Evolutionary conservation across 1,140 invertebrate species (phyloP).

Genomic region (Coenobita brevimanus): DNA sequence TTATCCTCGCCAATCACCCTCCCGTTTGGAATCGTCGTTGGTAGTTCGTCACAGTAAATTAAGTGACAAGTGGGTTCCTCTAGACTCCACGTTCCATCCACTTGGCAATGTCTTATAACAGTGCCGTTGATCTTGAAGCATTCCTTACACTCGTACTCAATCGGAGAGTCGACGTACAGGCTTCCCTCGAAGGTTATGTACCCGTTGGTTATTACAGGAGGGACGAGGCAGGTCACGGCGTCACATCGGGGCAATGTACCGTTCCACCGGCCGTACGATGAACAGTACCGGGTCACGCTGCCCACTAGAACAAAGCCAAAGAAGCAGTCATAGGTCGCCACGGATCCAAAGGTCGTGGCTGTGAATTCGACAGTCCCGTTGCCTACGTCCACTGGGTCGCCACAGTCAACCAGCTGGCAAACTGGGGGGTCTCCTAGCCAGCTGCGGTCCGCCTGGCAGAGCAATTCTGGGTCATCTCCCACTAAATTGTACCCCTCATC

Average conservation of each 20-base stretch:
- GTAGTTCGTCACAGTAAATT: conserved; percentile 58
- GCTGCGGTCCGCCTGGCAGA: conserved; percentile 70
- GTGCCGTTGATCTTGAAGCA: conserved; percentile 73
- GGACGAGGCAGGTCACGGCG: conserved; percentile 70
- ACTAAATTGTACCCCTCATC: conserved; percentile 71
- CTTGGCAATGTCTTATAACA: conserved; percentile 71
- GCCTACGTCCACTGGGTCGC: conserved; percentile 62
- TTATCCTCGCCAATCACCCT: conserved; percentile 64
- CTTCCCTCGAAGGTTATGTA: conserved; percentile 67
- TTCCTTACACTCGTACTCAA: conserved; percentile 72
- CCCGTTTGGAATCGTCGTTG: conserved; percentile 58
- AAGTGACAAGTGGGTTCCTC: conserved; percentile 64
- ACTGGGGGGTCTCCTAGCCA: conserved; percentile 69
- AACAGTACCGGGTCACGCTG: conserved; percentile 50
- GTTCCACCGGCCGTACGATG: conserved; percentile 68
- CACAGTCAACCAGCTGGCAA: conserved; percentile 71
- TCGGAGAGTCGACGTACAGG: conserved; percentile 62
- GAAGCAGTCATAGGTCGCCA: conserved; percentile 64
- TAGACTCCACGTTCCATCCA: conserved; percentile 73
- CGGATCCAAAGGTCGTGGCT: conserved; percentile 55
- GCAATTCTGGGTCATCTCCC: conserved; percentile 70
- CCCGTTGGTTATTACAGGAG: conserved; percentile 69
- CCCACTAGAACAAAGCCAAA: conserved; percentile 68
- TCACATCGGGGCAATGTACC: conserved; percentile 70
- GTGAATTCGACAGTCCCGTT: conserved; percentile 63